Percentiles rank a stretch among this genome's conserved stretches.
These are phyloP conservation scores for Podarcis cretensis DNA, from an alignment of 2,113 vertebrate genomes.

Conservation along the genomic window DNA sequence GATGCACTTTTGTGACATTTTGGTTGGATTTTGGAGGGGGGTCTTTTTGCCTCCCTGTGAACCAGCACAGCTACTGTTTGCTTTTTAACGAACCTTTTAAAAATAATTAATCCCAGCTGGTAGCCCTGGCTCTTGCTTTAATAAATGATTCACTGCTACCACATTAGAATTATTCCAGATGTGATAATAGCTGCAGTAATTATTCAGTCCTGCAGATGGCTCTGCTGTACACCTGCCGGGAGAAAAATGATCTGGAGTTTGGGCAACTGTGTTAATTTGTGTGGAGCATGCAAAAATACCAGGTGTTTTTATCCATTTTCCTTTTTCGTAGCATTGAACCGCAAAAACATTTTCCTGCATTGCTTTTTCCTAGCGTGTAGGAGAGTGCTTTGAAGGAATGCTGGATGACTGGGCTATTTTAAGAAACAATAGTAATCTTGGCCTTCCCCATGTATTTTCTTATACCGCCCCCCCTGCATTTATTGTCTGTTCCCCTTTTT, in stretches of 20 bases:
- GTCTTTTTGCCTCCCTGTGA: background rate
- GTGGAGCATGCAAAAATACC: background rate
- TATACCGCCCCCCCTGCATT: background rate
- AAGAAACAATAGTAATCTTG: background rate
- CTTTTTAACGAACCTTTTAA: background rate
- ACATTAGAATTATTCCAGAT: background rate
- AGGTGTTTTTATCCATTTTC: background rate
- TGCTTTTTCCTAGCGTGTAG: background rate
- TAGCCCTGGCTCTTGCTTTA: background rate
- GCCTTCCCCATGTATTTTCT: too few species aligned
- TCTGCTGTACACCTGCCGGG: background rate
- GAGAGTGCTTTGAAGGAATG: background rate
- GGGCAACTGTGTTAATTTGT: background rate
- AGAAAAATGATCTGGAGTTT: background rate
- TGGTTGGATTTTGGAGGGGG: too few species aligned
- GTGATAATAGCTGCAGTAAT: background rate
- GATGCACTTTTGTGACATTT: too few species aligned
- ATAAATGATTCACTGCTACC: background rate
- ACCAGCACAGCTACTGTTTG: too few species aligned
- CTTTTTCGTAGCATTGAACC: background rate
- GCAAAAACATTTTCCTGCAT: background rate
- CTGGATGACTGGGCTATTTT: background rate
- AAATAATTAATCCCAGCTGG: constrained; percentile 2
- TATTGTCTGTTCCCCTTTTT: background rate
- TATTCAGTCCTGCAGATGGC: background rate